Conservation (phyloP, 1,140 invertebrate species). For the Hyles vespertilio region DNA sequence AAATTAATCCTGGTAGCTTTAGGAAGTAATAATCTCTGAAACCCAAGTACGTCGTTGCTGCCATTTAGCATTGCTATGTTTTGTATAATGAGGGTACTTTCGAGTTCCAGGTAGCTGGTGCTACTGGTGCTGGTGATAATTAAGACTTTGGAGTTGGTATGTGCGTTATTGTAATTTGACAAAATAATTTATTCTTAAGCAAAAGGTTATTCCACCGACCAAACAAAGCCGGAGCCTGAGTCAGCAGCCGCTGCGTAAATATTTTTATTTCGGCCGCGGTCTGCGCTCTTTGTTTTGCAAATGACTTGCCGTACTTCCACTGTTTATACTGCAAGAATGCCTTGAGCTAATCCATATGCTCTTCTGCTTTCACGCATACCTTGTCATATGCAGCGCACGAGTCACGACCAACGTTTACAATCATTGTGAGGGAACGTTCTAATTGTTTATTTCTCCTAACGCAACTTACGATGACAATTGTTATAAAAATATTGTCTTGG, state of each 20-base stretch:
- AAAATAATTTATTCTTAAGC: slow-evolving; percentile 55
- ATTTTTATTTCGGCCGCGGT: slow-evolving; percentile 68
- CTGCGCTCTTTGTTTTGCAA: slow-evolving; percentile 67
- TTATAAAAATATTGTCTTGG: no score
- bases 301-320: slow-evolving; percentile 49
- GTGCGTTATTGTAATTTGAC: slow-evolving; percentile 31
- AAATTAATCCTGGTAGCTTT: no score
- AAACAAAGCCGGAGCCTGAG: slow-evolving; percentile 66
- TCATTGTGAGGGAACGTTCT: background rate
- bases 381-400: slow-evolving; percentile 25
- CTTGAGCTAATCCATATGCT: slow-evolving; percentile 52
- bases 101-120: background rate
- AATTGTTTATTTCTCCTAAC: background rate
- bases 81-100: background rate
- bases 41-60: no score
- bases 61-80: no score
- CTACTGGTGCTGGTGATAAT: slow-evolving; percentile 5
- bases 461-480: no score
- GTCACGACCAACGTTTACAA: slow-evolving; percentile 17
- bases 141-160: slow-evolving; percentile 6
- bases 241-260: slow-evolving; percentile 65
- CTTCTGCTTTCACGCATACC: slow-evolving; percentile 28
- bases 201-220: slow-evolving; percentile 51
- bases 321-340: slow-evolving; percentile 55
- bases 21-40: no score